phyloP scores from a whole-genome alignment of 2,113 vertebrate genomes.

The Passer montanus region DNA sequence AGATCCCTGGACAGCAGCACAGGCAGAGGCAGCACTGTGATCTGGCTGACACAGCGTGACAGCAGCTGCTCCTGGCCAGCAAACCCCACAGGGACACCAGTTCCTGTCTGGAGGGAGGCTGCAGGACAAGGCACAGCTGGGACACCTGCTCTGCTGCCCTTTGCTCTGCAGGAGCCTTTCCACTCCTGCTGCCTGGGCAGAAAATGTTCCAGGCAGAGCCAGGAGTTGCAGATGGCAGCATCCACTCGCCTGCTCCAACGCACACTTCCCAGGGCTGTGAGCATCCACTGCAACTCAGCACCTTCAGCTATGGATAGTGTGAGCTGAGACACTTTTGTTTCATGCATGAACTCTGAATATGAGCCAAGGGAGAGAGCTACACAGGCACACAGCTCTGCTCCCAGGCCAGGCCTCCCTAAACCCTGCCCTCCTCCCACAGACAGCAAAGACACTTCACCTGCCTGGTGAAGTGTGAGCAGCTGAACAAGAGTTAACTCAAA shows the following conservation, averaged over 20 bases:
- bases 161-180: neutral
- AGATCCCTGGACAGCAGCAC: conserved; percentile 7
- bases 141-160: neutral
- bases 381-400: neutral
- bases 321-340: neutral
- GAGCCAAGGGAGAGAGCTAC: neutral
- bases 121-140: neutral
- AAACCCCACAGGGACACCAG: neutral
- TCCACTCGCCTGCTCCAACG: fast-evolving
- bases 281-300: neutral
- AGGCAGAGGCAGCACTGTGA: neutral
- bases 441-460: neutral
- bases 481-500: neutral
- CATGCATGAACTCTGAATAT: fast-evolving
- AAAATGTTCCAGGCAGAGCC: neutral
- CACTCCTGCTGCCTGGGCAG: neutral
- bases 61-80: conserved; percentile 34
- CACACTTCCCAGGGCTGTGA: neutral
- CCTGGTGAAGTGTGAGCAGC: neutral
- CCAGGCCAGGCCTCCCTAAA: neutral
- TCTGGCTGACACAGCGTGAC: neutral
- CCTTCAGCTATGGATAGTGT: fast-evolving
- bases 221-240: neutral
- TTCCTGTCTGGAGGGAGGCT: neutral
- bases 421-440: neutral